Conservation (phyloP, 2,797 vertebrate species). For the Holocentrus rufus region DNA sequence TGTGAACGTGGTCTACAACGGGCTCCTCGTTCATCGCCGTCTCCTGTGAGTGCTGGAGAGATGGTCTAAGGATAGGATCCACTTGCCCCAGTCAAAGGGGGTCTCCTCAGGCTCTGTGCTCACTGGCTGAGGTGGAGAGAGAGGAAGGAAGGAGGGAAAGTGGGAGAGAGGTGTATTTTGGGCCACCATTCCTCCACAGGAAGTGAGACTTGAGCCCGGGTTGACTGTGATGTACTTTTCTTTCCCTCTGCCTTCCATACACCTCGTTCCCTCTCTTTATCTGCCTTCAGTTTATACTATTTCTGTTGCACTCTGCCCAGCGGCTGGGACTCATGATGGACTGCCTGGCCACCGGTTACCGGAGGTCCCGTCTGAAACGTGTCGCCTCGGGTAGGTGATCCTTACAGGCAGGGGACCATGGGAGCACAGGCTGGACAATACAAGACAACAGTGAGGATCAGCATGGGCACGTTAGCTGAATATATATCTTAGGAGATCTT, state of each 20-base stretch:
- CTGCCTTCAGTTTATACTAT: neutral
- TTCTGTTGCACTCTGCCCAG: neutral
- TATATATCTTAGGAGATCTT: constrained; percentile 1
- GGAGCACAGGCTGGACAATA: constrained; percentile 19
- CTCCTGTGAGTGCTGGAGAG: neutral
- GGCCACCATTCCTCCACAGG: constrained; percentile 43
- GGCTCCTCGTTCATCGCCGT: neutral
- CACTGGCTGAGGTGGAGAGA: constrained; percentile 19
- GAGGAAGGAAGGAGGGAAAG: constrained; percentile 56
- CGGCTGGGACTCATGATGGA: constrained; percentile 63
- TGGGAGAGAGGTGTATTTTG: constrained; percentile 56
- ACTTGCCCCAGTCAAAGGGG: neutral
- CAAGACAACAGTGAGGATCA: constrained; percentile 4
- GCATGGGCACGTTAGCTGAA: constrained; percentile 12
- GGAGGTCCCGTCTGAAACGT: constrained; percentile 53
- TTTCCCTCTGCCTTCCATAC: neutral
- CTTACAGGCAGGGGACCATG: neutral
- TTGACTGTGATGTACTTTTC: constrained; percentile 30
- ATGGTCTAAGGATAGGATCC: neutral
- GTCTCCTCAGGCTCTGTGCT: constrained; percentile 23
- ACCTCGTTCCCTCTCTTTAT: constrained; percentile 6
- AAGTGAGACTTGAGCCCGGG: constrained; percentile 30
- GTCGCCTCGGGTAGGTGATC: constrained; percentile 71
- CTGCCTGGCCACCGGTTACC: constrained; percentile 43
- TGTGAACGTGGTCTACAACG: constrained; percentile 10